These are phyloP conservation scores for Sphaerodactylus townsendi DNA, from an alignment of 2,113 vertebrate genomes.

Conservation along the genomic window DNA sequence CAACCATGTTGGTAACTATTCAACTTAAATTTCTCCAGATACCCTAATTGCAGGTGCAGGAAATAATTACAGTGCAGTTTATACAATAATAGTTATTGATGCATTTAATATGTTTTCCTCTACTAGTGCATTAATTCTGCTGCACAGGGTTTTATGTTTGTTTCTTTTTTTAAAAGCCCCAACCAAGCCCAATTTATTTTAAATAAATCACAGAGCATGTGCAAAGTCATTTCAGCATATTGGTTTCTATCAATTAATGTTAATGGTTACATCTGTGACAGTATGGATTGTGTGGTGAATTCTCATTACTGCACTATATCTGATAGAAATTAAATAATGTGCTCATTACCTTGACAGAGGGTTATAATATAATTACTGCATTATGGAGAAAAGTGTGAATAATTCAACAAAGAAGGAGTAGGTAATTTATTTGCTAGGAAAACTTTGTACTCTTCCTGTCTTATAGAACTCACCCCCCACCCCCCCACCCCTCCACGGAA, in stretches of 20 bases:
- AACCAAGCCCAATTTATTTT: neutral
- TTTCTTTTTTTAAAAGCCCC: neutral
- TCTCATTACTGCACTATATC: slow-evolving; percentile 1
- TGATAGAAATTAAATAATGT: slow-evolving; percentile 29
- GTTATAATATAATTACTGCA: slow-evolving; percentile 24
- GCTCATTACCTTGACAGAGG: slow-evolving; percentile 17
- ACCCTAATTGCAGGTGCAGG: neutral
- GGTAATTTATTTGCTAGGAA: slow-evolving; percentile 21
- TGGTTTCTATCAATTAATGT: neutral
- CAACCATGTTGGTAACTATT: neutral
- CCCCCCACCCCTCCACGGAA: too few relatives aligned
- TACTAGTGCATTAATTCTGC: neutral
- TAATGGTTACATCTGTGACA: neutral
- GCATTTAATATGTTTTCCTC: neutral
- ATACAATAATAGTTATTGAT: neutral
- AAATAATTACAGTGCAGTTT: neutral
- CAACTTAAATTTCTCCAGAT: neutral
- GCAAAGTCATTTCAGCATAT: neutral
- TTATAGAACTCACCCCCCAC: neutral
- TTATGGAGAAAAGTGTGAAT: slow-evolving; percentile 26
- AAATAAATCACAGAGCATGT: neutral
- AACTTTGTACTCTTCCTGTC: slow-evolving; percentile 4
- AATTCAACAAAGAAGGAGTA: slow-evolving; percentile 17
- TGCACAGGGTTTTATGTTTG: accelerated
- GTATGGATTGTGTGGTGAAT: neutral